A percentile compares a stretch with the other conserved stretches of the same genome.
These are phyloP conservation scores for Andrena chrysosceles DNA, from an alignment of 2,888 invertebrate genomes.

Conservation along the genomic window DNA sequence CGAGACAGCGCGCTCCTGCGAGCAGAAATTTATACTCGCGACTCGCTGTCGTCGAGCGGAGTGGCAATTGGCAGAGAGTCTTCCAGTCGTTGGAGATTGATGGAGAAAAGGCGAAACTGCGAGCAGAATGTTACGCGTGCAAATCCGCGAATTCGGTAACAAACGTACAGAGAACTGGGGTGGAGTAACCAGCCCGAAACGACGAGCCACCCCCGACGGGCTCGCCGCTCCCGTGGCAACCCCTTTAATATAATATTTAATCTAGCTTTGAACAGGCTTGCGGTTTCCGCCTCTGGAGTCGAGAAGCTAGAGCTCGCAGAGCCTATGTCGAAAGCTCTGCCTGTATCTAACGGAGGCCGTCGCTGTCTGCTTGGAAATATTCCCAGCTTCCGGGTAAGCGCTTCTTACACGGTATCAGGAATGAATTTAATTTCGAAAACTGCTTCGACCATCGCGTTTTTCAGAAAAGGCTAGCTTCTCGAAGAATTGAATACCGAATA, in stretches of 20 bases:
- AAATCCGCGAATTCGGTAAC: constrained; percentile 60
- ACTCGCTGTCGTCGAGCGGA: neutral
- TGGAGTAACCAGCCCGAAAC: constrained; percentile 63
- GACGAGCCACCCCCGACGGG: constrained; percentile 70
- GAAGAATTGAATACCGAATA: too few relatives aligned
- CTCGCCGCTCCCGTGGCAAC: constrained; percentile 81
- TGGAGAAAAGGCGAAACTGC: neutral
- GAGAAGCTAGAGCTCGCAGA: constrained; percentile 76
- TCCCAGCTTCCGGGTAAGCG: constrained; percentile 52
- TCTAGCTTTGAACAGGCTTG: constrained; percentile 85
- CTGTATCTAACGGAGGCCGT: constrained; percentile 57
- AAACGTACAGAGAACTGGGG: constrained; percentile 52
- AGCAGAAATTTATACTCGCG: neutral
- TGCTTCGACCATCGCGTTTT: neutral
- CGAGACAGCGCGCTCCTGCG: constrained; percentile 3
- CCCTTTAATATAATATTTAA: constrained; percentile 85
- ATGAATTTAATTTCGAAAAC: constrained; percentile 46
- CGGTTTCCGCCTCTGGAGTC: constrained; percentile 83
- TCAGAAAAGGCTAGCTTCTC: neutral
- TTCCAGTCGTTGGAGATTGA: neutral
- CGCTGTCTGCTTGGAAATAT: constrained; percentile 71
- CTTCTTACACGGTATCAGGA: constrained; percentile 42
- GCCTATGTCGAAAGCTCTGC: constrained; percentile 74
- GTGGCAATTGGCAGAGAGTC: neutral
- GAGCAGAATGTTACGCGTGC: constrained; percentile 41